Evolutionary conservation across 2,113 vertebrate species (phyloP), one percentile per base, ranked within the genome.

Genomic region (Rhinichthys klamathensis): DNA sequence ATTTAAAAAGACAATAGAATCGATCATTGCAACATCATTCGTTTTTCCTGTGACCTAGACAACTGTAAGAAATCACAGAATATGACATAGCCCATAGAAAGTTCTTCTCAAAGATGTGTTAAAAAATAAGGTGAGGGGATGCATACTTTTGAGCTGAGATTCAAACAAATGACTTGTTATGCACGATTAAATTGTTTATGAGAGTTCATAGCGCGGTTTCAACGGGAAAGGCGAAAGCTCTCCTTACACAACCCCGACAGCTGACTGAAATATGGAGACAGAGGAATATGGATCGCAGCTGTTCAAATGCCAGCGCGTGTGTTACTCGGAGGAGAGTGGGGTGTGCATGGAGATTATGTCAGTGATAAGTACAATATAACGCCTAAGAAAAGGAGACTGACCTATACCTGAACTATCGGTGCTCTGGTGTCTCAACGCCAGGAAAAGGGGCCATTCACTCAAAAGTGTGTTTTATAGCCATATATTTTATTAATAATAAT

Each of bases 221-320:
- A 72, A 49, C 70, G 61, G 38, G 30, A 30, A 63, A 85, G 13
- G 67, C 6, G 69, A 87, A 49, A 70, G 79, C 44, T 21, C 67
- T 61, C 25, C 67, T 54, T 72, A 56, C 25, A 23, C 49, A 60
- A 77, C 61, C 49, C 18, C 49, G 41, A 85, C 63, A 32, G 44
- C 80, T 44, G 73, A 73, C 23, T 63, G 73, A 80, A 87, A 85
- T 63, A 72, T 79, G 56, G 84, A 88, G 80, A 70, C 82, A 60
- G 51, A 30, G 30, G 83, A 85, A 85, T 85, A 80, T 88, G 80
- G 73, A 85, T 79, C 46, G 27, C 80, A 85, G 84, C 84, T 88
- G 80, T 54, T 88, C 65, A 83, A 85, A 88, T 79, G 80, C 87
- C 87, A 88, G 44, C 49, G 74, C 84, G 84, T 73, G 83, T 76